Conservation (phyloP, 1,140 invertebrate genomes). For the Bactericera cockerelli region DNA sequence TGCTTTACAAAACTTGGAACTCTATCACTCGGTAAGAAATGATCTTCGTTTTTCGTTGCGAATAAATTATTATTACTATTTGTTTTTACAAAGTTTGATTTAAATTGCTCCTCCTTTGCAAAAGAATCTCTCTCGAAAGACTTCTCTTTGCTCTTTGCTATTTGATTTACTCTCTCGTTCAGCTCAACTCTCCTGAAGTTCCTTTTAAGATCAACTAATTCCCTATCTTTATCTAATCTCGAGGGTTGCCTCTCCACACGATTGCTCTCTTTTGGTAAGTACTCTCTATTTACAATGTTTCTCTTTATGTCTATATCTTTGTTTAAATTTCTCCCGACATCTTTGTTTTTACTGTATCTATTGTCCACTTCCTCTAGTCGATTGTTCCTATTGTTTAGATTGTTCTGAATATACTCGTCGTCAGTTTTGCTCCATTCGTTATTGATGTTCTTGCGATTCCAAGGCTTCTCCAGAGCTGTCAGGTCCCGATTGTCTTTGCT, state of each 20-base stretch:
- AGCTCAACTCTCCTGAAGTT: too few species aligned
- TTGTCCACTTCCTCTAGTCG: background rate
- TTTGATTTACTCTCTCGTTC: too few species aligned
- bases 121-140: too few species aligned
- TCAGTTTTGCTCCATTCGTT: background rate
- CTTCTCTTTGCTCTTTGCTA: too few species aligned
- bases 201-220: too few species aligned
- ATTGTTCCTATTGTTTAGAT: background rate
- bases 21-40: background rate
- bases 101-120: too few species aligned
- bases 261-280: background rate
- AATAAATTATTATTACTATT: background rate
- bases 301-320: background rate
- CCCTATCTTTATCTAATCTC: background rate
- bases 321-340: background rate
- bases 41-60: background rate
- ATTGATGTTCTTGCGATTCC: background rate
- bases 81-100: background rate
- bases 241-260: background rate
- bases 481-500: background rate
- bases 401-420: background rate
- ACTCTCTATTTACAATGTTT: conserved; percentile 5
- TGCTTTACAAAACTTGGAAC: background rate
- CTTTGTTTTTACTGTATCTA: conserved; percentile 4
- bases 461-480: background rate